Evolutionary conservation across 2,888 invertebrate species (phyloP).

Genomic region (Zele albiditarsus): DNA sequence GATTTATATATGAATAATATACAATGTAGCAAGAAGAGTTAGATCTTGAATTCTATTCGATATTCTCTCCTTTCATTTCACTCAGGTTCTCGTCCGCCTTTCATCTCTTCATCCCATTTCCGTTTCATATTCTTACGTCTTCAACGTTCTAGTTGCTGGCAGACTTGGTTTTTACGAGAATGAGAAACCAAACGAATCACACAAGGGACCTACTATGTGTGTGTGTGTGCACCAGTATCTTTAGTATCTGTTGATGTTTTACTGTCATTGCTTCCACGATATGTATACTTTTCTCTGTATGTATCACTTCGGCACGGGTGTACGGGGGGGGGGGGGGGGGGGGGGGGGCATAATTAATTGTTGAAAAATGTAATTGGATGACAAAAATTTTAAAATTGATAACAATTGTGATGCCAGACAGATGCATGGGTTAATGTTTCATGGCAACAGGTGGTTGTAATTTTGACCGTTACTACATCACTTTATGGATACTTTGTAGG

Average conservation of each 20-base stretch:
- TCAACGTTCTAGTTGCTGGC: neutral
- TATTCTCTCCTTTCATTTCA: neutral
- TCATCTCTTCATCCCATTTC: constrained; percentile 7
- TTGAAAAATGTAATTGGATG: no score
- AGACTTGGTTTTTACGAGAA: constrained; percentile 25
- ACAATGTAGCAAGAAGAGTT: constrained; percentile 18
- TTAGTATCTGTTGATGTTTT: neutral
- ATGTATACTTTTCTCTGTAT: neutral
- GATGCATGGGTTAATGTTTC: constrained; percentile 71
- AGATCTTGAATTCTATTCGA: constrained; percentile 40
- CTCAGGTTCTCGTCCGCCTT: constrained; percentile 7
- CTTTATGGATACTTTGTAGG: constrained; percentile 66
- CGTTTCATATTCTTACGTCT: neutral
- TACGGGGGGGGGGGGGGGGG: no score
- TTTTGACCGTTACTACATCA: constrained; percentile 62
- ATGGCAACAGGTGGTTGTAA: constrained; percentile 71
- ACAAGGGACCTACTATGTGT: neutral
- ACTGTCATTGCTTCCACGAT: neutral
- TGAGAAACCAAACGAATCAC: constrained; percentile 38
- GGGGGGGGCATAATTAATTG: no score
- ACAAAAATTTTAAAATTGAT: no score
- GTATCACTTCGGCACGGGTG: neutral
- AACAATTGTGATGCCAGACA: constrained; percentile 14
- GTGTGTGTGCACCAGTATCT: neutral
- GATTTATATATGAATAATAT: neutral